Percentiles rank a stretch among this genome's conserved stretches.
phyloP scores from a whole-genome alignment of 2,888 invertebrate species.

The Oscheius myriophilus region DNA sequence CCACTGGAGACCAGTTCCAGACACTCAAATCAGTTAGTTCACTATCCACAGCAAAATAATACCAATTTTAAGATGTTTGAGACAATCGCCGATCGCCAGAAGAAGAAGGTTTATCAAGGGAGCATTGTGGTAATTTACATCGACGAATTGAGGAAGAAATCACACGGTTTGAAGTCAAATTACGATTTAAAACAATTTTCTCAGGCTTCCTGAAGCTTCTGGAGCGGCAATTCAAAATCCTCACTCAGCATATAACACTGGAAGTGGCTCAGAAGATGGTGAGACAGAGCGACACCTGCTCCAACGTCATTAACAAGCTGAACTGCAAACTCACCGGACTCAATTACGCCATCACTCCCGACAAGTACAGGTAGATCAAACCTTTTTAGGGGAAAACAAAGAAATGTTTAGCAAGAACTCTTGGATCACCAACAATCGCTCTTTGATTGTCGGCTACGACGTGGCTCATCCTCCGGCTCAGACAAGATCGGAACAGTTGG shows the following conservation, averaged over 20 bases:
- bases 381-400: background rate
- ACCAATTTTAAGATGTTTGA: no score
- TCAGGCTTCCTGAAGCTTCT: constrained; percentile 34
- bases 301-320: constrained; percentile 37
- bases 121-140: background rate
- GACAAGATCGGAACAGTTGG: background rate
- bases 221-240: constrained; percentile 29
- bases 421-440: constrained; percentile 11
- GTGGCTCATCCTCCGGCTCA: constrained; percentile 35
- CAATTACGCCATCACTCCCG: constrained; percentile 35
- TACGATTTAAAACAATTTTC: background rate
- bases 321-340: constrained; percentile 38
- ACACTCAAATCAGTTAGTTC: no score
- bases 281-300: background rate
- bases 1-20: no score
- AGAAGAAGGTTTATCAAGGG: no score
- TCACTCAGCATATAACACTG: constrained; percentile 34
- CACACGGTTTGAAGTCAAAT: no score
- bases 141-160: background rate
- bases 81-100: no score
- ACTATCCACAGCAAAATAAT: no score
- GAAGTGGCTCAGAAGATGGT: constrained; percentile 10
- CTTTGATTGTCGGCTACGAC: constrained; percentile 35
- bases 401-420: constrained; percentile 15
- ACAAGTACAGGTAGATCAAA: constrained; percentile 7